Evolutionary conservation across 2,797 vertebrate genomes (phyloP), one percentile per base, ranked within the genome.

Genomic region (Pseudopleuronectes americanus): DNA sequence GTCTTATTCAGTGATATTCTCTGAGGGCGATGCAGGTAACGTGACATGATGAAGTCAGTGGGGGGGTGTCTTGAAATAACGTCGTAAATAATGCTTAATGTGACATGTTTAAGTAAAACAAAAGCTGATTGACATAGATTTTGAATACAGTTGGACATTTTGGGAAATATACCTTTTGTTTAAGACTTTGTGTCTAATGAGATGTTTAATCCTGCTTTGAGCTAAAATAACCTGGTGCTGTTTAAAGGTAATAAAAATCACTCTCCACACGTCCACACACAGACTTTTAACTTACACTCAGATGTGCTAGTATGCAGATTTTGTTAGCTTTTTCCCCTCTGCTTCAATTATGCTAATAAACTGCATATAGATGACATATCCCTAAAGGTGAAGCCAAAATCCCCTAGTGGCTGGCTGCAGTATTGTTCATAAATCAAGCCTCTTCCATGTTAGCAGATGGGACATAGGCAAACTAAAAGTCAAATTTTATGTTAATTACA

Each of bases 1-100:
- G 82, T 79, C 84, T 74, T 69, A 71, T 86, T 71, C 22, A 55
- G 65, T 79, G 55, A 80, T 19, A 49, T 68, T 72, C 65, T 78
- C 62, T 9, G 2, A 74, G 72, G 72, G 54, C 64, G 47, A 68
- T 59, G 7, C 17, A 83, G 71, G 67, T 68, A 74, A 31, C 45
- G 53, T 22, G 64, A 72, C 57, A 56, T 36, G 14, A 80, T 68
- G 3, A 33, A 59, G 74, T 77, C 56, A 68, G 33, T 63, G 36
- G 57, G 64, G 64, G 14, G 52, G 31, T 13, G n/a, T 77, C 64
- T 64, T 55, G 41, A 79, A 79, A 74, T 64, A 48, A 74, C 59
- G 57, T 62, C 58, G 76, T 23, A 83, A 76, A 76, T 56, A 41
- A 49, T 43, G 31, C 57, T 72, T 77, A 47, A 67, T 52, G 16